phyloP scores from a whole-genome alignment of 2,797 vertebrate genomes.

The Kryptolebias ocellatus region DNA sequence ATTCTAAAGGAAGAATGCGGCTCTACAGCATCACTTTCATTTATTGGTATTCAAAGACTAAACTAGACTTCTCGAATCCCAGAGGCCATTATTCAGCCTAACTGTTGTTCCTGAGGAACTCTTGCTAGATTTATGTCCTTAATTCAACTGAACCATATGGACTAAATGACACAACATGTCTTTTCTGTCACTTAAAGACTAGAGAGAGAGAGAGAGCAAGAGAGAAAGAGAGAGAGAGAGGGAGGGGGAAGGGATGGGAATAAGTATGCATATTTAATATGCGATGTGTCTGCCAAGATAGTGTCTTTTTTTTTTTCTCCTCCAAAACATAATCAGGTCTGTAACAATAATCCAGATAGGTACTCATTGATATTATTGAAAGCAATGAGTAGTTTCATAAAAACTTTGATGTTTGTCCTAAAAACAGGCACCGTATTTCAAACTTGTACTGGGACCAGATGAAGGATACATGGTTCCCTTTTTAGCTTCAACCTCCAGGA shows the following conservation, averaged over 20 bases:
- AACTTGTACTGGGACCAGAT: too few species aligned
- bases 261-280: neutral
- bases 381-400: too few species aligned
- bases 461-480: too few species aligned
- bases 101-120: slow-evolving; percentile 31
- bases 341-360: too few species aligned
- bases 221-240: neutral
- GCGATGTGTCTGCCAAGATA: too few species aligned
- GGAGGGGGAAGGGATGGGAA: slow-evolving; percentile 17
- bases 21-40: slow-evolving; percentile 7
- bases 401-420: too few species aligned
- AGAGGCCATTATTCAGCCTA: slow-evolving; percentile 35
- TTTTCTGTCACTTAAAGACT: slow-evolving; percentile 29
- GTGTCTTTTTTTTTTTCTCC: too few species aligned
- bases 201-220: neutral
- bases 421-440: too few species aligned
- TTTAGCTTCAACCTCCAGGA: too few species aligned
- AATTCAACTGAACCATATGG: slow-evolving; percentile 40
- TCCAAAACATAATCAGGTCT: too few species aligned
- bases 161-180: slow-evolving; percentile 28
- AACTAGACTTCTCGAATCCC: slow-evolving; percentile 22
- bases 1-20: neutral
- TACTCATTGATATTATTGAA: too few species aligned
- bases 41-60: slow-evolving; percentile 36
- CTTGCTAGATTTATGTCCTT: slow-evolving; percentile 29